These are phyloP conservation scores for Tokudaia muenninki DNA, from an alignment of 2,797 vertebrate genomes.

Conservation along the genomic window DNA sequence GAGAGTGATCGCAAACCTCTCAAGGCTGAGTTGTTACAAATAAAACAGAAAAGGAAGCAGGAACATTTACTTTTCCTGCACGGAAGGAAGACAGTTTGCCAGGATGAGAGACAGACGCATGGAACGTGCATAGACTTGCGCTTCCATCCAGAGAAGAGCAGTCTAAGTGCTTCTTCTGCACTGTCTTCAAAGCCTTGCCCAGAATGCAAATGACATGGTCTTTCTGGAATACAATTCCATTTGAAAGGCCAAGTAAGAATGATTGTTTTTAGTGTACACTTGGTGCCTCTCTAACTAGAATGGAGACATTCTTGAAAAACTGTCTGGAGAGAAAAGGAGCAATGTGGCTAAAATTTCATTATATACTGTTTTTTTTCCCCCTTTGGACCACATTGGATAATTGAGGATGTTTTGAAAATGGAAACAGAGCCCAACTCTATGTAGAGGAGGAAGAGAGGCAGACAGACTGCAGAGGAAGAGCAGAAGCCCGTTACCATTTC, in stretches of 20 bases:
- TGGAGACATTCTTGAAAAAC: constrained; percentile 40
- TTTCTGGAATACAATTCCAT: constrained; percentile 55
- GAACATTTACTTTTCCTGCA: constrained; percentile 65
- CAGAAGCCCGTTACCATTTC: rapidly evolving
- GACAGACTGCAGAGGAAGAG: background rate
- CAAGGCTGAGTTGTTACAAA: constrained; percentile 64
- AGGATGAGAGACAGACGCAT: constrained; percentile 41
- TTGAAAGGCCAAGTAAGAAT: constrained; percentile 71
- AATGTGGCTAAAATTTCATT: constrained; percentile 54
- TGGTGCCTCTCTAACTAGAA: constrained; percentile 33
- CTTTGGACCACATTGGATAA: background rate
- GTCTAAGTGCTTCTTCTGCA: constrained; percentile 6
- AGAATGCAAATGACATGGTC: constrained; percentile 60
- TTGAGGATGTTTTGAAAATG: constrained; percentile 41
- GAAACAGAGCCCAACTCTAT: background rate
- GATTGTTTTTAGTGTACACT: constrained; percentile 41
- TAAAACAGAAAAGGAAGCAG: constrained; percentile 66
- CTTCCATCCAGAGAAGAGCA: constrained; percentile 15
- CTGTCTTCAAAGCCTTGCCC: constrained; percentile 43
- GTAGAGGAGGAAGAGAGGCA: background rate
- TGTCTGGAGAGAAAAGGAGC: constrained; percentile 15
- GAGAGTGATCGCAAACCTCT: constrained; percentile 28
- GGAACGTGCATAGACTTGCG: background rate
- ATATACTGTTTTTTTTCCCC: background rate
- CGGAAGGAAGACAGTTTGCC: constrained; percentile 65